Base-by-base conservation (phyloP, 2,113 vertebrate species). In the Carettochelys insculpta region DNA sequence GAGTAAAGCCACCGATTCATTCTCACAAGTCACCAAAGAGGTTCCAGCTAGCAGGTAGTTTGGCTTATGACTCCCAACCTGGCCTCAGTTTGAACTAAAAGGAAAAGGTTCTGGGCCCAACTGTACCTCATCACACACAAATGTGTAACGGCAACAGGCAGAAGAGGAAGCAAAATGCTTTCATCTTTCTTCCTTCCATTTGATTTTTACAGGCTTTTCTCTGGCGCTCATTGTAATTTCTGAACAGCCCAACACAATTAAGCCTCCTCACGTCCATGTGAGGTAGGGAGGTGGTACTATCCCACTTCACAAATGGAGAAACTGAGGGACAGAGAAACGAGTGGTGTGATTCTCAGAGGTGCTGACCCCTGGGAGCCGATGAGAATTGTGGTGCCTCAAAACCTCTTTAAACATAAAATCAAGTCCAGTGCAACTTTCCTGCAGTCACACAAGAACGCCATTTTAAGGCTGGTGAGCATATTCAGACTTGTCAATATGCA, bases 231-330 rank as follows among this genome's bases (percentile, higher is more conserved):
- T n/a, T 61, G 58, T 16, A 8, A 31, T 61, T 34, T 61, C 58
- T 61, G 58, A 61, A 14, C 58, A 61, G n/a, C 58, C 14, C 58
- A n/a, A 61, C 31, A 34, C 19, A 16, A 61, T n/a, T n/a, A 61
- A 34, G 31, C 58, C 58, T 61, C 58, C 16, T 31, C 34, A 34
- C 14, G n/a, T n/a, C 58, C 58, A 3, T 4, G 14, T 61, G 58
- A 71, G 68, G 20, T 25, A 71, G 68, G 38, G 20, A 41, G 38
- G 20, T 73, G 22, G 58, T 4, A 65, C n/a, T 73, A 71, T 11
- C 38, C 5, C 41, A 34, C 73, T 48, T 79, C 53, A 41, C 45
- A 45, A 38, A 4, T 19, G 2, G 0, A 0, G 45, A 1, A 34
- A 61, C n/a, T 16, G 11, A 51, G 19, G 16, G 5, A 51, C 38